phyloP scores from a whole-genome alignment of 2,888 invertebrate genomes.

The Lagria hirta region DNA sequence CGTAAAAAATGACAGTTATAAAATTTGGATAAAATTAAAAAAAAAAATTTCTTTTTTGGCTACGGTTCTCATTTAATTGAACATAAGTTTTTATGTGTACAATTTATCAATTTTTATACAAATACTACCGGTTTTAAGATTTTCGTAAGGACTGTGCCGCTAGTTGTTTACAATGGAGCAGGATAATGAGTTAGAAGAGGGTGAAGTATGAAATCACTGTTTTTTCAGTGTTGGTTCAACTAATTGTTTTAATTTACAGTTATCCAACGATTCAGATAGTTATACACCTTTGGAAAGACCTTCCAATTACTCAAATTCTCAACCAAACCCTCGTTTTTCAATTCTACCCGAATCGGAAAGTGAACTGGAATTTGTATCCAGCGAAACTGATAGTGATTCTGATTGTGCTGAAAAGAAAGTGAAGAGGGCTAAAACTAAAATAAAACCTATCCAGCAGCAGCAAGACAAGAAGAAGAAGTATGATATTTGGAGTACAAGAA shows the following conservation, averaged over 20 bases:
- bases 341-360: slow-evolving; percentile 56
- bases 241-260: slow-evolving; percentile 32
- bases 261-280: slow-evolving; percentile 53
- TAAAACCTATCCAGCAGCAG: slow-evolving; percentile 49
- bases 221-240: neutral
- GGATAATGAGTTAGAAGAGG: slow-evolving; percentile 35
- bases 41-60: too few species aligned
- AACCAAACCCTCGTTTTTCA: slow-evolving; percentile 37
- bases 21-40: too few species aligned
- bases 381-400: slow-evolving; percentile 63
- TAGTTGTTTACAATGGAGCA: slow-evolving; percentile 20
- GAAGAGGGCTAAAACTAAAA: slow-evolving; percentile 61
- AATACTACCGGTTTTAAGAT: too few species aligned
- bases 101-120: neutral
- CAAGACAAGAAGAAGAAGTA: slow-evolving; percentile 66
- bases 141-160: too few species aligned
- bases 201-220: slow-evolving; percentile 30
- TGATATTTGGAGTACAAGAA: slow-evolving; percentile 71
- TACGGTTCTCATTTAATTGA: too few species aligned
- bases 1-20: neutral
- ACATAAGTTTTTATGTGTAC: neutral
- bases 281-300: slow-evolving; percentile 64
- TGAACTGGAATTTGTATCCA: slow-evolving; percentile 45
- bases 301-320: slow-evolving; percentile 49
- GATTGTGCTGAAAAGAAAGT: slow-evolving; percentile 56